Conservation (phyloP, 2,113 vertebrate species). For the Rallus limicola region DNA sequence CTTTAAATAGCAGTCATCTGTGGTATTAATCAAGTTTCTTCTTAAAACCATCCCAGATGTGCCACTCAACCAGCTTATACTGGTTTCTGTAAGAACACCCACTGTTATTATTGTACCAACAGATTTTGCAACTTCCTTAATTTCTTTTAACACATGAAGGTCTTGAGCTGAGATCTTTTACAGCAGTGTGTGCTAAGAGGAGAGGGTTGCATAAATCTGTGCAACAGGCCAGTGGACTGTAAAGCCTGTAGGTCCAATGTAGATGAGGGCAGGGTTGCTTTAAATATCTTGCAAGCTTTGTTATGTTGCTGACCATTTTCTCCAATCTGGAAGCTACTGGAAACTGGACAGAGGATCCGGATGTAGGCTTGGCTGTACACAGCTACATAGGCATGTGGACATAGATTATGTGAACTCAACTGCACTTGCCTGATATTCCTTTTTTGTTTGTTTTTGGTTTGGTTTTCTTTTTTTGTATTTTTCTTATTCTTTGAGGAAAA, state of each 20-base stretch:
- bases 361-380: background rate
- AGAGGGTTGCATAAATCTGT: slow-evolving; percentile 48
- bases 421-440: background rate
- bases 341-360: background rate
- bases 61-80: slow-evolving; percentile 68
- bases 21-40: slow-evolving; percentile 72
- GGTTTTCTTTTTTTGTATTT: background rate
- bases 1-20: slow-evolving; percentile 68
- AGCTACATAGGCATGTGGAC: background rate
- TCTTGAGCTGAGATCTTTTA: slow-evolving; percentile 32
- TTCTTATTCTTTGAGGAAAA: background rate
- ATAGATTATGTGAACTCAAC: background rate
- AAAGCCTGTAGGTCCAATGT: background rate
- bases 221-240: background rate
- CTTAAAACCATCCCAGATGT: slow-evolving; percentile 74
- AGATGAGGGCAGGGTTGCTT: background rate
- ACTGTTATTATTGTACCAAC: slow-evolving; percentile 72
- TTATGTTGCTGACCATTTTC: background rate
- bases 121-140: slow-evolving; percentile 71
- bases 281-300: background rate
- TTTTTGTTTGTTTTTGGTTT: background rate
- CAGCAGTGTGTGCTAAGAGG: slow-evolving; percentile 34
- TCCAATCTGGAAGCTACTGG: background rate
- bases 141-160: slow-evolving; percentile 64
- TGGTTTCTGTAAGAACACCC: slow-evolving; percentile 71